A percentile compares a stretch with the other conserved stretches of the same genome.
These are phyloP conservation scores for Propithecus deckenii DNA, from an alignment of 2,797 vertebrate species.

Conservation along the genomic window DNA sequence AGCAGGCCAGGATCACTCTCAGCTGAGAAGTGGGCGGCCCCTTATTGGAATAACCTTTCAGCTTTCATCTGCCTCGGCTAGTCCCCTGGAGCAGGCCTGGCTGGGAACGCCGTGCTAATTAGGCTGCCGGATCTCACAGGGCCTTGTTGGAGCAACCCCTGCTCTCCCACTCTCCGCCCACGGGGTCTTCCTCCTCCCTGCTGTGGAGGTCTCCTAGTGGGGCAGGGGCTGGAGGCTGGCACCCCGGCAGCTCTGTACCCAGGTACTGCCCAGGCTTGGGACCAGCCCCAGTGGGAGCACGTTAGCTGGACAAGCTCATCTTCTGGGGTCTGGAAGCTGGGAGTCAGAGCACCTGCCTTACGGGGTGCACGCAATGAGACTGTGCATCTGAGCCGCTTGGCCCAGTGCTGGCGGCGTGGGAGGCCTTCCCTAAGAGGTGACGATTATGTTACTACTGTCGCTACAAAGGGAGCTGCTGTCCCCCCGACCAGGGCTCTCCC, in stretches of 20 bases:
- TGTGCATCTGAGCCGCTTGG: background rate
- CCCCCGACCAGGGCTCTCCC: background rate
- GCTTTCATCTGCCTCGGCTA: conserved; percentile 70
- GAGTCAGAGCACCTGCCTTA: background rate
- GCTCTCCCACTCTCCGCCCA: background rate
- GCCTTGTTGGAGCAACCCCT: background rate
- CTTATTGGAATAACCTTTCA: conserved; percentile 77
- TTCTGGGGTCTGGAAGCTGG: background rate
- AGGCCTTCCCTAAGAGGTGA: background rate
- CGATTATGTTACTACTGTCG: background rate
- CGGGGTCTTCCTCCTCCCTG: background rate
- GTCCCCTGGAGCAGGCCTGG: conserved; percentile 62
- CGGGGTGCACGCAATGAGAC: background rate
- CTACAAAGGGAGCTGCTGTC: background rate
- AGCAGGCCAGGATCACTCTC: conserved; percentile 19
- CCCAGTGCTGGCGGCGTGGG: background rate
- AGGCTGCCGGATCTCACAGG: conserved; percentile 61
- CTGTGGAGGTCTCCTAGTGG: fast-evolving
- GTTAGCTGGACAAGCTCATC: background rate
- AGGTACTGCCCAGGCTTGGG: background rate
- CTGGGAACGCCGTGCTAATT: conserved; percentile 70
- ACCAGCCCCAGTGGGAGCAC: background rate
- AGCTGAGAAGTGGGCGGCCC: conserved; percentile 50
- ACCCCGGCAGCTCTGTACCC: background rate
- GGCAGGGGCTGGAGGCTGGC: background rate